A percentile compares a stretch with the other conserved stretches of the same genome.
Evolutionary conservation across 1,140 invertebrate species (phyloP).

Genomic region (Drosophila persimilis): DNA sequence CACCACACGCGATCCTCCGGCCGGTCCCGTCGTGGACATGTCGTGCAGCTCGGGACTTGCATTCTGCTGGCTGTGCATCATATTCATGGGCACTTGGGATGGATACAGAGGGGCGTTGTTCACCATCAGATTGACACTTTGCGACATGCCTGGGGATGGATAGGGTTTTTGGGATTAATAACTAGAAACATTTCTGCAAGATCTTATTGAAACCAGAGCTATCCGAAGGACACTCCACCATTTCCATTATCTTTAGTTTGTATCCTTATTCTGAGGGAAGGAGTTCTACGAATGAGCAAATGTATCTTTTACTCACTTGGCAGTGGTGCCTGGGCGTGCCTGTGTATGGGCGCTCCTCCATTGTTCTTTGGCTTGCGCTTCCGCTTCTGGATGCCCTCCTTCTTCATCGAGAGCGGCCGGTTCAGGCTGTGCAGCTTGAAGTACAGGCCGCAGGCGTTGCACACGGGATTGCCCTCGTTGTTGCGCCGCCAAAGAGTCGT

Average conservation of each 20-base stretch:
- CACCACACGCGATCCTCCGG: conserved; percentile 44
- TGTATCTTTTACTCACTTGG: conserved; percentile 62
- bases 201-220: no score
- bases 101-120: conserved; percentile 60
- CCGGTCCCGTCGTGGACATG: conserved; percentile 65
- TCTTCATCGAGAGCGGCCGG: conserved; percentile 97
- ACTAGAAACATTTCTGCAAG: no score
- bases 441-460: conserved; percentile 97
- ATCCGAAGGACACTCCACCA: no score
- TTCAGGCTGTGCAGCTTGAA: conserved; percentile 95
- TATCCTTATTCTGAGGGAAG: no score
- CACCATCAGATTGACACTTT: conserved; percentile 65
- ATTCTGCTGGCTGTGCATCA: conserved; percentile 50
- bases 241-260: no score
- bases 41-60: conserved; percentile 72
- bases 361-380: conserved; percentile 94
- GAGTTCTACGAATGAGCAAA: no score
- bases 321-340: conserved; percentile 23
- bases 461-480: conserved; percentile 93
- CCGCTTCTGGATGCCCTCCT: conserved; percentile 96
- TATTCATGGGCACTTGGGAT: conserved; percentile 64
- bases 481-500: conserved; percentile 97
- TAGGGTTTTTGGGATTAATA: not conserved
- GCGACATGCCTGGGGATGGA: conserved; percentile 56
- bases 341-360: conserved; percentile 80